These are phyloP conservation scores for Catocala sponsa DNA, from an alignment of 2,888 invertebrate species.

Conservation along the genomic window DNA sequence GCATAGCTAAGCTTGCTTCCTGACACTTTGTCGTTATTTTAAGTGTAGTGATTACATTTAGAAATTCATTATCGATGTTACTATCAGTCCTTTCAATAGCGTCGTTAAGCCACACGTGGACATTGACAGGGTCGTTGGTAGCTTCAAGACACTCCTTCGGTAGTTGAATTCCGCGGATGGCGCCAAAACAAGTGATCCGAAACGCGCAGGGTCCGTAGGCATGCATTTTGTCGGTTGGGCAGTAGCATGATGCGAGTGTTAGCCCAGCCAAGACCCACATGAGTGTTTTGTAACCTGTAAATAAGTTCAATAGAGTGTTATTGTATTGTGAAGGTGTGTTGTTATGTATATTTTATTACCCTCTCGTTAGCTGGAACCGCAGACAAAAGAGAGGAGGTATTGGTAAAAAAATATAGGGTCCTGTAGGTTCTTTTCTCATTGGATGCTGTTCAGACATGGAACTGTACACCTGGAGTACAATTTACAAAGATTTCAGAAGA, in stretches of 20 bases:
- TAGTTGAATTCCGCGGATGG: constrained; percentile 59
- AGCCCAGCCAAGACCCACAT: constrained; percentile 52
- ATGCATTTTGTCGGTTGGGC: constrained; percentile 58
- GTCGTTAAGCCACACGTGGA: constrained; percentile 67
- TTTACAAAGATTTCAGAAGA: no score
- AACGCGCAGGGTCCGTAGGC: constrained; percentile 61
- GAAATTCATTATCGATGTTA: constrained; percentile 55
- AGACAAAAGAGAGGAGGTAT: no score
- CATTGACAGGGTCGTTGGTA: constrained; percentile 63
- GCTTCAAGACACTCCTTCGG: constrained; percentile 68
- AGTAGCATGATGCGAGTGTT: constrained; percentile 56
- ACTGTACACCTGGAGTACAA: no score
- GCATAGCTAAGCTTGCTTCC: constrained; percentile 60
- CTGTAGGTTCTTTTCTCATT: no score
- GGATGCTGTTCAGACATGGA: no score
- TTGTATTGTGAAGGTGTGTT: neutral
- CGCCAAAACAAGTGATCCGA: constrained; percentile 62
- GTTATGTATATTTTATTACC: neutral
- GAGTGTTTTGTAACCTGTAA: constrained; percentile 57
- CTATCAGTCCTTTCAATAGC: constrained; percentile 61
- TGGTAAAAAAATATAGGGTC: no score
- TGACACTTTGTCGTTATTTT: constrained; percentile 63
- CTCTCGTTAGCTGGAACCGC: no score
- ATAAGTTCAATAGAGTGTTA: constrained; percentile 2
- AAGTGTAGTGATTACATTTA: constrained; percentile 66